A percentile compares a stretch with the other conserved stretches of the same genome.
These are phyloP conservation scores for Euwallacea fornicatus DNA, from an alignment of 1,140 invertebrate genomes.

Conservation along the genomic window DNA sequence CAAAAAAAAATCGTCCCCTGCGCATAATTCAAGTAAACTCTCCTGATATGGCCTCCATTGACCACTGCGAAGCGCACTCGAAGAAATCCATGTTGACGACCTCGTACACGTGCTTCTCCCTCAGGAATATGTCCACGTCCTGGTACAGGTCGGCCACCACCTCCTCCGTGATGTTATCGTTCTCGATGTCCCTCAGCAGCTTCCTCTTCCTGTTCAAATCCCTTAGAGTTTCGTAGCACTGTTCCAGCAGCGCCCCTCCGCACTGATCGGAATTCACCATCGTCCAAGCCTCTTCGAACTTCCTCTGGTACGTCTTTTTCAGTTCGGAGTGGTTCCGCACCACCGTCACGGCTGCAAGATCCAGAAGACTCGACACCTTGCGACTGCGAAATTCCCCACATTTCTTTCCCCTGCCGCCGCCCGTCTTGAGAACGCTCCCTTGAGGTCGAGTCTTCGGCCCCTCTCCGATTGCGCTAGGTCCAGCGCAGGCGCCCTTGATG, in stretches of 20 bases:
- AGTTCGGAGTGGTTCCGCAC: conserved; percentile 39
- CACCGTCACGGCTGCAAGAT: conserved; percentile 43
- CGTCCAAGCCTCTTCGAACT: conserved; percentile 44
- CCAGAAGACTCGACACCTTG: conserved; percentile 33
- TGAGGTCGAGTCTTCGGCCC: not conserved
- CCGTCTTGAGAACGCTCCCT: conserved; percentile 8
- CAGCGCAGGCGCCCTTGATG: conserved; percentile 39
- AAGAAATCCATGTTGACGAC: conserved; percentile 42
- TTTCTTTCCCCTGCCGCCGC: conserved; percentile 14
- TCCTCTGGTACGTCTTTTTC: conserved; percentile 38
- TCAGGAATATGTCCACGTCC: conserved; percentile 43
- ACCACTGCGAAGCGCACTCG: conserved; percentile 1
- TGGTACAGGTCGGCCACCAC: conserved; percentile 43
- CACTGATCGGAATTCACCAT: conserved; percentile 41
- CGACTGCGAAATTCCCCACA: not conserved
- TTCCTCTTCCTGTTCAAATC: conserved; percentile 48
- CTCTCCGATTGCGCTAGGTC: conserved; percentile 4
- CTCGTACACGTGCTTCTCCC: conserved; percentile 40
- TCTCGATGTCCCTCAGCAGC: conserved; percentile 45
- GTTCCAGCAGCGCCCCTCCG: conserved; percentile 21
- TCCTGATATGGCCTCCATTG: too few species aligned
- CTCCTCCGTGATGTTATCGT: conserved; percentile 42
- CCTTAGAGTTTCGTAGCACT: conserved; percentile 43
- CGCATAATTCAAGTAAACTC: too few species aligned
- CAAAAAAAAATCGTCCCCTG: too few species aligned